Evolutionary conservation across 2,888 invertebrate genomes (phyloP), one percentile per base, ranked within the genome.

Genomic region (Drosophila formosana): DNA sequence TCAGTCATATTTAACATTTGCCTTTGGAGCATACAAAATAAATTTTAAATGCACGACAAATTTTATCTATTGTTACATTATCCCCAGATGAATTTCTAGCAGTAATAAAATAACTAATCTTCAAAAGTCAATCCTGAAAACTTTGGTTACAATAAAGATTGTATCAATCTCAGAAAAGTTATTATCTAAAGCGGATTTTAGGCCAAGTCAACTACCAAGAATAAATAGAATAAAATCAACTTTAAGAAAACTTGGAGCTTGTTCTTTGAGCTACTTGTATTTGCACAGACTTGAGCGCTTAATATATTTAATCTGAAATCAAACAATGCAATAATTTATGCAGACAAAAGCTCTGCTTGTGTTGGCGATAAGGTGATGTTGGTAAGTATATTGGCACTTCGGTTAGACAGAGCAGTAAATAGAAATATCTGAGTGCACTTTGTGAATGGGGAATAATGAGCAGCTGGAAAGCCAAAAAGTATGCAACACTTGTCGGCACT

Each of bases 381-480:
- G 43, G 26, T 60, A 46, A 56, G 56, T 41, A 63, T 34, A 71
- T 46, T 70, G 45, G 7, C 43, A 47, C 13, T 51, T 32, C 7
- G 37, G 18, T 49, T 46, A 53, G 30, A 45, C 43, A 61, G 39
- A 28, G 5, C 1, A 4, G 37, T 37, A 45, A 45, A 53, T 66
- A 34, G 13, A 47, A 32, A 61, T 39, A 57, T 60, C 25, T 18
- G 23, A 34, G 28, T 53, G 7, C 63, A 63, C 53, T 76, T 50
- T 57, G 13, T 43, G 37, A 49, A 58, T 41, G 51, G 58, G 26
- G 28, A 43, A 63, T 72, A 64, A 71, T 76, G 72, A 66, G 41
- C 47, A 72, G 72, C 46, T 63, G 73, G 43, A 64, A 89, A 87
- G 82, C 74, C 74, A 70, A 89, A 88, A 86, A 81, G 73, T 76